Conservation (phyloP, 2,888 invertebrate genomes). For the Calameuta idolon region DNA sequence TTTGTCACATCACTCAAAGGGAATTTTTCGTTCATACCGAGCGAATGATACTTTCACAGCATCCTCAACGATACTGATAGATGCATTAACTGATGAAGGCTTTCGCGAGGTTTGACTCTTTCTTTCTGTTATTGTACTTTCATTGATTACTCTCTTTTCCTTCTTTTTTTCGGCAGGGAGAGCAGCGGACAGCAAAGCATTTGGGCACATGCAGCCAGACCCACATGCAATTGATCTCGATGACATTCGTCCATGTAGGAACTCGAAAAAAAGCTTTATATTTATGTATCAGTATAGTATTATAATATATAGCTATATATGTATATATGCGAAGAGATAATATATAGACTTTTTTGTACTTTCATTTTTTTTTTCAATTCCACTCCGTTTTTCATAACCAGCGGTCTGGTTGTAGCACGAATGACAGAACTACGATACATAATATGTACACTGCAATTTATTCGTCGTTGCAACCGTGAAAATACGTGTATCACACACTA, state of each 20-base stretch:
- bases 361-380: neutral
- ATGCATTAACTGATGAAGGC: neutral
- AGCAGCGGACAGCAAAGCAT: constrained; percentile 64
- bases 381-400: neutral
- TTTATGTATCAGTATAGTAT: neutral
- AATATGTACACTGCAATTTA: constrained; percentile 34
- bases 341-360: neutral
- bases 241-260: neutral
- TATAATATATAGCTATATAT: neutral
- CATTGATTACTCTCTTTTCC: neutral
- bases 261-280: constrained; percentile 1
- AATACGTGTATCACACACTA: constrained; percentile 33
- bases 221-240: constrained; percentile 56
- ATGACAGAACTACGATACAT: constrained; percentile 38
- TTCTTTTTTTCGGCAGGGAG: constrained; percentile 39
- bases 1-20: neutral
- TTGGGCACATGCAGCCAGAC: constrained; percentile 64
- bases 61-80: neutral
- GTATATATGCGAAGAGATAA: neutral
- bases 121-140: neutral
- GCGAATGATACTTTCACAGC: neutral
- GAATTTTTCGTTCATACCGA: neutral
- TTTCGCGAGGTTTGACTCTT: neutral
- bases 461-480: constrained; percentile 38
- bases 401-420: constrained; percentile 23